A percentile compares a stretch with the other conserved stretches of the same genome.
These are phyloP conservation scores for Catamblyrhynchus diadema DNA, from an alignment of 2,797 vertebrate genomes.

Conservation along the genomic window DNA sequence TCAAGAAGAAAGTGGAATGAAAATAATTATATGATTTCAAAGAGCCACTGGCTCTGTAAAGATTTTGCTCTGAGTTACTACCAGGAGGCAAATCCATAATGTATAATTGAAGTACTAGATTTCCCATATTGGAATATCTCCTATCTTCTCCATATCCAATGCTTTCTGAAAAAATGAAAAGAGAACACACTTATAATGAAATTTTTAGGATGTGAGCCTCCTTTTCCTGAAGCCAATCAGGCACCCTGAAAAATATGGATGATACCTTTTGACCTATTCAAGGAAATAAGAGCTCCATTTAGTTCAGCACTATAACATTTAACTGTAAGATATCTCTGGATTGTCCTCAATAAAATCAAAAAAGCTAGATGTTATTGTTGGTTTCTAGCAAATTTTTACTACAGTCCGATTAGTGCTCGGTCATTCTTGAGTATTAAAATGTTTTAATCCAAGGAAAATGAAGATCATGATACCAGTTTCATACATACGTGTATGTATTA, in stretches of 20 bases:
- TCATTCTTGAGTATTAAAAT: background rate
- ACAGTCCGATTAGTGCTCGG: background rate
- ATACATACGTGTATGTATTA: background rate
- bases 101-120: background rate
- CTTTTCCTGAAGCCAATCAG: background rate
- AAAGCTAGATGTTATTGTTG: background rate
- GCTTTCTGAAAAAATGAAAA: background rate
- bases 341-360: background rate
- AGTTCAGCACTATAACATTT: background rate
- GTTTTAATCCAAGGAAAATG: background rate
- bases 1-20: background rate
- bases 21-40: background rate
- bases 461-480: background rate
- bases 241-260: background rate
- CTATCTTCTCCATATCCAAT: background rate
- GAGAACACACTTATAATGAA: background rate
- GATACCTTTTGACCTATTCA: background rate
- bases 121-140: background rate
- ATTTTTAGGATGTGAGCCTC: background rate
- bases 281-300: background rate
- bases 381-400: background rate
- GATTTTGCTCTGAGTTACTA: background rate
- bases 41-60: background rate
- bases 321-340: background rate
- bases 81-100: background rate